Evolutionary conservation across 2,888 invertebrate species (phyloP).

Genomic region (Cerastis rubricosa): DNA sequence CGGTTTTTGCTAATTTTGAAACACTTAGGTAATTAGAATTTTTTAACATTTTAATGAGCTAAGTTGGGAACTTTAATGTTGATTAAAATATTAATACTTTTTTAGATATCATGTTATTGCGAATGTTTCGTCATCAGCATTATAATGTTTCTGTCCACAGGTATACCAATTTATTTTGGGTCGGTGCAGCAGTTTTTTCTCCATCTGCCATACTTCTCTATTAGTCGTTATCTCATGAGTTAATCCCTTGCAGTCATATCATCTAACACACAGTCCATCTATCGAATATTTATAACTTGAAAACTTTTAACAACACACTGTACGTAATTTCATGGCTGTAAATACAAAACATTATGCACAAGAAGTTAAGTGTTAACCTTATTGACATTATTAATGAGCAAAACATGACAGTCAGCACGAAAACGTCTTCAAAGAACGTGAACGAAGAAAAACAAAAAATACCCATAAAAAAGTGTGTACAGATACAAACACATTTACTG

Average conservation of each 20-base stretch:
- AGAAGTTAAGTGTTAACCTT: conserved; percentile 69
- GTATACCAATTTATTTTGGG: neutral
- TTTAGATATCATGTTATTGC: neutral
- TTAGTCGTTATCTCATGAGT: neutral
- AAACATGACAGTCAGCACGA: conserved; percentile 60
- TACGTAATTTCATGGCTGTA: conserved; percentile 55
- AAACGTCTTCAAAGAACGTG: conserved; percentile 9
- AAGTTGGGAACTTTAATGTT: neutral
- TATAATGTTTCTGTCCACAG: neutral
- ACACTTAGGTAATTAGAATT: neutral
- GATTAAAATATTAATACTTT: neutral
- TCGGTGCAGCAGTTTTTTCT: neutral
- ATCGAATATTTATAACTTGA: neutral
- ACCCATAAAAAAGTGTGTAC: neutral
- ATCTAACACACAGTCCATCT: neutral
- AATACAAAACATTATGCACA: conserved; percentile 60
- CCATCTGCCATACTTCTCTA: neutral
- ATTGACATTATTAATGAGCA: conserved; percentile 72
- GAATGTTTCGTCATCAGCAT: neutral
- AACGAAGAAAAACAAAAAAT: conserved; percentile 31
- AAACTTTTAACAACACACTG: conserved; percentile 62
- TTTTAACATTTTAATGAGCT: neutral
- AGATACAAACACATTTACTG: neutral
- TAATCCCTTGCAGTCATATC: neutral
- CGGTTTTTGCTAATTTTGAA: neutral